A percentile compares a stretch with the other conserved stretches of the same genome.
phyloP scores from a whole-genome alignment of 1,140 invertebrate genomes.

The Conopomorpha cramerella region DNA sequence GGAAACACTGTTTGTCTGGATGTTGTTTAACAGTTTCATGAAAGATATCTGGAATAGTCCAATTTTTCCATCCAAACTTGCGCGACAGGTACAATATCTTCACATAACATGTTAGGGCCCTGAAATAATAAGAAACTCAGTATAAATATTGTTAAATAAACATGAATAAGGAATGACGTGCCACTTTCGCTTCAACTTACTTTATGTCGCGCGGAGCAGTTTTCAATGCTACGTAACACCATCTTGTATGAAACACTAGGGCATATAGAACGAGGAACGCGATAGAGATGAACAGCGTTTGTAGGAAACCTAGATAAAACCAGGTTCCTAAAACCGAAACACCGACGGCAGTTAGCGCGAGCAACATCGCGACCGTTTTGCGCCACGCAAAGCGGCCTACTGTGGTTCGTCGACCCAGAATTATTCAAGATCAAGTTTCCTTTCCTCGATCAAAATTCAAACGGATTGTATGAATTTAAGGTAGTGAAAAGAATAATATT shows the following conservation, averaged over 20 bases:
- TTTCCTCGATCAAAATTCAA: too few relatives aligned
- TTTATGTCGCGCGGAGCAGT: conserved; percentile 73
- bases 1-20: conserved; percentile 78
- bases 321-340: conserved; percentile 24
- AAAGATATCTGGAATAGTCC: conserved; percentile 75
- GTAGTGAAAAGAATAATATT: too few relatives aligned
- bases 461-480: too few relatives aligned
- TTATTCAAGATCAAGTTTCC: too few relatives aligned
- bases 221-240: conserved; percentile 72
- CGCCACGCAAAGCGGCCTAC: conserved; percentile 38
- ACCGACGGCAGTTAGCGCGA: conserved; percentile 13
- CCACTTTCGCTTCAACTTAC: conserved; percentile 45
- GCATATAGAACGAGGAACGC: conserved; percentile 18
- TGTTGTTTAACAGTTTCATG: conserved; percentile 69
- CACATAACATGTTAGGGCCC: conserved; percentile 69
- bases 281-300: conserved; percentile 19
- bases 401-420: too few relatives aligned
- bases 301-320: conserved; percentile 23
- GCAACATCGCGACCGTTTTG: conserved; percentile 26
- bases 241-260: conserved; percentile 53
- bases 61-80: conserved; percentile 66
- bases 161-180: conserved; percentile 2
- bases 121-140: conserved; percentile 42
- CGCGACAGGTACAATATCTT: conserved; percentile 65
- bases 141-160: conserved; percentile 4